Conservation (phyloP, 2,888 invertebrate species). For the Acheta domesticus region DNA sequence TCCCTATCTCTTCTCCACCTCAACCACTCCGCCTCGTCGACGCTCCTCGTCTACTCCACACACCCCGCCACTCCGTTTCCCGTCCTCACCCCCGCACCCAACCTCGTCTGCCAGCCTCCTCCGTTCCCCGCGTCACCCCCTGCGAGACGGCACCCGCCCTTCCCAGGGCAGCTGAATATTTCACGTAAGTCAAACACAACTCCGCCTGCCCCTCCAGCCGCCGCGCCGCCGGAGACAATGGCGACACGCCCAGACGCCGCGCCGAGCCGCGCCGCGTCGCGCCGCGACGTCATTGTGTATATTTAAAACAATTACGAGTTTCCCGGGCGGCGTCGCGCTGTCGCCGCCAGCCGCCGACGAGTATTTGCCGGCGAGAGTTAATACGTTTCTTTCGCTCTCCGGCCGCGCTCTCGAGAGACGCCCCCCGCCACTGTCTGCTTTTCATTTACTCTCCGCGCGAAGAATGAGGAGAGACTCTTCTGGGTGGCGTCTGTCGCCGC, state of each 20-base stretch:
- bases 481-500: no score
- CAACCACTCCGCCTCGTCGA: no score
- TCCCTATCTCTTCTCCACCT: no score
- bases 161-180: background rate
- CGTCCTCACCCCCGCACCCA: background rate
- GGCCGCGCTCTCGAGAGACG: background rate
- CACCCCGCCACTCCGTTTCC: no score
- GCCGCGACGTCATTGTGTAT: background rate
- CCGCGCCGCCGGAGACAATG: background rate
- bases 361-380: background rate
- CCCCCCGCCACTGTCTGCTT: no score
- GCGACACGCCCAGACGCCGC: background rate
- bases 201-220: background rate
- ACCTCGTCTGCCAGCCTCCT: background rate
- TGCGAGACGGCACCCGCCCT: background rate
- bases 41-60: no score
- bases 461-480: no score
- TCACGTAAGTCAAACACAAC: background rate
- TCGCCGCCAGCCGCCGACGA: background rate
- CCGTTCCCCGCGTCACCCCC: background rate
- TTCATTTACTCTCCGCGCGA: no score
- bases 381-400: background rate
- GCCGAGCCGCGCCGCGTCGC: background rate
- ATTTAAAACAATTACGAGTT: background rate
- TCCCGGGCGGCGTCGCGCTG: background rate